Evolutionary conservation across 2,888 invertebrate species (phyloP).

Genomic region (Cactoblastis cactorum): DNA sequence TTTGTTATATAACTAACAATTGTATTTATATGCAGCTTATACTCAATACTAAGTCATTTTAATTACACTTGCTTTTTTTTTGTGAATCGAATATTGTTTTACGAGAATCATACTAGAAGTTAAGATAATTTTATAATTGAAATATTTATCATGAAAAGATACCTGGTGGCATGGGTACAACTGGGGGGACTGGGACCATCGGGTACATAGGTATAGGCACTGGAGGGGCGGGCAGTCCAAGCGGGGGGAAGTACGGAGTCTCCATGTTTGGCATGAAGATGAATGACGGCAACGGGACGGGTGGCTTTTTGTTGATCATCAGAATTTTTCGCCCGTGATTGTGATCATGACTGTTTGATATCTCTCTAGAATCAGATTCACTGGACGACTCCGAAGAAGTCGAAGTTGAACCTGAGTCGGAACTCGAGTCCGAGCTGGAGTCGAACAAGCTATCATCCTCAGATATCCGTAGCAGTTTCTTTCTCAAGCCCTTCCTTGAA

Average conservation of each 20-base stretch:
- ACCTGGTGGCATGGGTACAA: slow-evolving; percentile 32
- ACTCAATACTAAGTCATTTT: too few relatives aligned
- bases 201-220: slow-evolving; percentile 59
- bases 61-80: too few relatives aligned
- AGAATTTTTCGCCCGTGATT: slow-evolving; percentile 60
- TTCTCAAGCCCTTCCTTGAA: slow-evolving; percentile 39
- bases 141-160: not conserved
- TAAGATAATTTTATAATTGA: not conserved
- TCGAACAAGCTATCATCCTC: slow-evolving; percentile 65
- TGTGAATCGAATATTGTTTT: too few relatives aligned
- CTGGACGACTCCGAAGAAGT: not conserved
- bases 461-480: slow-evolving; percentile 54
- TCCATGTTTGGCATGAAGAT: slow-evolving; percentile 64
- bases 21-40: too few relatives aligned
- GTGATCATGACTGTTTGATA: slow-evolving; percentile 33
- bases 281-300: slow-evolving; percentile 57
- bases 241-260: slow-evolving; percentile 62
- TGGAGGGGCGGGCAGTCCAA: slow-evolving; percentile 57
- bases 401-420: slow-evolving; percentile 29
- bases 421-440: slow-evolving; percentile 33
- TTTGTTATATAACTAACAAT: too few relatives aligned
- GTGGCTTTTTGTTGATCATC: slow-evolving; percentile 56
- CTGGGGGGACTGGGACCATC: slow-evolving; percentile 60
- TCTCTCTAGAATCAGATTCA: slow-evolving; percentile 21
- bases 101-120: too few relatives aligned